phyloP scores from a whole-genome alignment of 2,797 vertebrate species.

The Microctenopoma steveboyesi region DNA sequence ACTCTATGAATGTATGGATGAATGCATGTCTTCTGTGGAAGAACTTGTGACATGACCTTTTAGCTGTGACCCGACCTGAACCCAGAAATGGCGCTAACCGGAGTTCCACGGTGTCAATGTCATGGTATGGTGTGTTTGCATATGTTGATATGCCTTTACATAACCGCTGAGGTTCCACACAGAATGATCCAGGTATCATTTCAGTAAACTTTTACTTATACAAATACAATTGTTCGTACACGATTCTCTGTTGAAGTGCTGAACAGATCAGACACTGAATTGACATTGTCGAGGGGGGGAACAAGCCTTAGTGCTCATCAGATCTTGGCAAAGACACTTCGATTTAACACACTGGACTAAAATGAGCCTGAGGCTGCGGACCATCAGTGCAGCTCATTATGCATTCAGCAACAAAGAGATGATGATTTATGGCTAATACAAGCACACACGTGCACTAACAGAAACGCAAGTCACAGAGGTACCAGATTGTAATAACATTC shows the following conservation, averaged over 20 bases:
- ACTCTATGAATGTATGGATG: too few species aligned
- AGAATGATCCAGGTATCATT: neutral
- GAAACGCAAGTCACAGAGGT: neutral
- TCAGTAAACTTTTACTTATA: too few species aligned
- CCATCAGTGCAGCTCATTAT: constrained; percentile 59
- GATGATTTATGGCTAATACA: constrained; percentile 11
- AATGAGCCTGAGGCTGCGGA: constrained; percentile 42
- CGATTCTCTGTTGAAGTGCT: constrained; percentile 2
- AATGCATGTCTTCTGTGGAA: neutral
- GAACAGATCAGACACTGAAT: constrained; percentile 8
- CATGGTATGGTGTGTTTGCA: neutral
- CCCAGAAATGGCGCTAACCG: neutral
- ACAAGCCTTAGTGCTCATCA: constrained; percentile 58
- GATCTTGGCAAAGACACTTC: constrained; percentile 25
- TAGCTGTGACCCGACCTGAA: constrained; percentile 28
- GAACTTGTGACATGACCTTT: constrained; percentile 9
- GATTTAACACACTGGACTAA: constrained; percentile 35
- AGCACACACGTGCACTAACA: constrained; percentile 6
- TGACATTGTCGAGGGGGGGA: constrained; percentile 24
- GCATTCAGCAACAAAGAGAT: constrained; percentile 31
- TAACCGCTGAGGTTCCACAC: neutral
- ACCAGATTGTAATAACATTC: neutral
- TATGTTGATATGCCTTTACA: neutral
- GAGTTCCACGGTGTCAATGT: neutral
- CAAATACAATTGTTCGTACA: neutral